Evolutionary conservation across 2,888 invertebrate species (phyloP), one percentile per base, ranked within the genome.

Genomic region (Sinodicranocentrus sp.): DNA sequence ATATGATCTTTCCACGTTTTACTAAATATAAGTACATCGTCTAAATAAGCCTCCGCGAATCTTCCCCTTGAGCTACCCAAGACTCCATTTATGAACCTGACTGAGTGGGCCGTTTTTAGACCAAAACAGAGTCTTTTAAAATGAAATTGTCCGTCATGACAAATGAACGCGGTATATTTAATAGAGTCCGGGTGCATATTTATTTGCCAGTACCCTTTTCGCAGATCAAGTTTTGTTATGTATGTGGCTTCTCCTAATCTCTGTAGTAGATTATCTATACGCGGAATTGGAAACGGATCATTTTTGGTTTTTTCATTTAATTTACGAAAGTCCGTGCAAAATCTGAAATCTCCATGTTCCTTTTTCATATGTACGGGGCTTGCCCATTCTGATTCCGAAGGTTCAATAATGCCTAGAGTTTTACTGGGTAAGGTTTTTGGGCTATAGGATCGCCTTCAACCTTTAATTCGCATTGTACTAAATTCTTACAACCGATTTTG

Each of bases 171-270:
- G 0, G 90, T 90, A 5, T 86, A 80, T 52, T 72, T 82, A 15
- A 84, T 87, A 0, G 87, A 83, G 2, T 77, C 54, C 1, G 68
- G 76, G 1, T 84, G 86, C 85, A 90, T 82, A 1, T 88, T 89
- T 0, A 90, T 78, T 43, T 90, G 89, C 89, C 90, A 90, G 57
- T 89, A 90, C 2, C 89, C 89, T 65, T 87, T 87, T 28, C 88
- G 87, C 3, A 90, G 72, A 19, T 90, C 90, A 1, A 90, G 61
- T 10, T 89, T 89, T 1, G 89, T 83, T 54, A 90, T 90, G 5
- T 89, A 77, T n/a, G 52, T 72, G 0, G 90, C 89, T 8, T 57
- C 52, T 0, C 89, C 89, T 0, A 90, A 71, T 10, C 87, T 88
- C n/a, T 88, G 86, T 0, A 89, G 54, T 0, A 88, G 63, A 0